phyloP scores from a whole-genome alignment of 2,797 vertebrate genomes.

The Kryptopterus vitreolus region DNA sequence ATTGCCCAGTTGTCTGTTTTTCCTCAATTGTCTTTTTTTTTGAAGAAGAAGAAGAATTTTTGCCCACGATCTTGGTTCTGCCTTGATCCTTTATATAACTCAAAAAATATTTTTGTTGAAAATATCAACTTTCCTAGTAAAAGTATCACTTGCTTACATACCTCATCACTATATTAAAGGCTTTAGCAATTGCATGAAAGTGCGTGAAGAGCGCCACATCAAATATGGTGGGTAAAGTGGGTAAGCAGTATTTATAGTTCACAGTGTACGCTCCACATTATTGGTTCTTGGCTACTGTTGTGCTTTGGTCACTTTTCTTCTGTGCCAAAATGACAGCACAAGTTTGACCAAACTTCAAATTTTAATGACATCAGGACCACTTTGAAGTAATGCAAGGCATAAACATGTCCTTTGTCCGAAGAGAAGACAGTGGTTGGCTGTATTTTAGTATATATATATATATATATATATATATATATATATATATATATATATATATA shows the following conservation, averaged over 20 bases:
- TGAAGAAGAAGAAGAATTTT: neutral
- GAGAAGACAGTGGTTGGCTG: neutral
- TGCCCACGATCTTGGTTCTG: neutral
- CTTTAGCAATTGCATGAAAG: neutral
- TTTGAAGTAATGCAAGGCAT: slow-evolving; percentile 42
- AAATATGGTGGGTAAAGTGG: slow-evolving; percentile 16
- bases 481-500: no score
- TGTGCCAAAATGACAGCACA: slow-evolving; percentile 35
- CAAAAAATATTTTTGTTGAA: neutral
- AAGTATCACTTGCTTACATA: neutral
- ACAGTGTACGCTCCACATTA: slow-evolving; percentile 30
- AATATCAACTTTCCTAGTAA: no score
- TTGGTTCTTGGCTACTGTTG: slow-evolving; percentile 27
- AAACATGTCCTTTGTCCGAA: slow-evolving; percentile 16
- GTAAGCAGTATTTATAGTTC: slow-evolving; percentile 43
- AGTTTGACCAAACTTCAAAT: slow-evolving; percentile 32
- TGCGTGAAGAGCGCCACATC: slow-evolving; percentile 15
- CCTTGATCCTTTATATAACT: neutral
- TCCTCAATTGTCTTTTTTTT: no score
- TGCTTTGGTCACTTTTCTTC: slow-evolving; percentile 34
- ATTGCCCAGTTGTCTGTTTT: neutral
- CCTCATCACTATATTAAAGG: slow-evolving; percentile 24
- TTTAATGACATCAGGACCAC: slow-evolving; percentile 31
- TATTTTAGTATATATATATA: neutral
- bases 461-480: no score